phyloP scores from a whole-genome alignment of 2,888 invertebrate genomes.

The Watsonalla binaria region DNA sequence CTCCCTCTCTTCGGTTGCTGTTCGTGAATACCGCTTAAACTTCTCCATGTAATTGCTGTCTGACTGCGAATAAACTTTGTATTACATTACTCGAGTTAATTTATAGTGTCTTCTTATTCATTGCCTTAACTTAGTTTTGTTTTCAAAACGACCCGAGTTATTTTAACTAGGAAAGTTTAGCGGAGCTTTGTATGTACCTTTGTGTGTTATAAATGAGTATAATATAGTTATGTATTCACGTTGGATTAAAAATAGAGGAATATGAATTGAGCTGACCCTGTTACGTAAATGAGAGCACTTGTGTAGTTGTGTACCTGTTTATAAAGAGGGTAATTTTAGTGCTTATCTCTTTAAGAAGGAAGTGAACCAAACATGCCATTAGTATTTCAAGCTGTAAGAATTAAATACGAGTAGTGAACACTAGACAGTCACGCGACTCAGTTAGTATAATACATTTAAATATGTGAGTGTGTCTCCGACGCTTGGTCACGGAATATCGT shows the following conservation, averaged over 20 bases:
- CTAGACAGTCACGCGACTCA: slow-evolving; percentile 5
- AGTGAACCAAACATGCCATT: no score
- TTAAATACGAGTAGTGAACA: slow-evolving; percentile 20
- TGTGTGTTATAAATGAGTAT: slow-evolving; percentile 5
- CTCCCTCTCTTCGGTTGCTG: slow-evolving; percentile 49
- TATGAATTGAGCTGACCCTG: no score
- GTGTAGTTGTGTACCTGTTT: no score
- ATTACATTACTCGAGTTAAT: slow-evolving; percentile 73
- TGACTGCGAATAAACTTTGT: slow-evolving; percentile 74
- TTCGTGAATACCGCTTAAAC: slow-evolving; percentile 73
- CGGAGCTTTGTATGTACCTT: slow-evolving; percentile 21
- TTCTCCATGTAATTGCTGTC: slow-evolving; percentile 74
- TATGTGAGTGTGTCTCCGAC: slow-evolving; percentile 18
- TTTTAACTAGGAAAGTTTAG: slow-evolving; percentile 36
- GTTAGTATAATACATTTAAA: slow-evolving; percentile 1
- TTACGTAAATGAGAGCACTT: no score
- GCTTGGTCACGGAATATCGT: slow-evolving; percentile 36
- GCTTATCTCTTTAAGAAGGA: no score
- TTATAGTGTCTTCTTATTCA: slow-evolving; percentile 73
- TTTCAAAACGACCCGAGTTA: slow-evolving; percentile 50
- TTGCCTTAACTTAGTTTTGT: slow-evolving; percentile 59
- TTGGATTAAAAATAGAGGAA: no score
- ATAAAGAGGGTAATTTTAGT: no score
- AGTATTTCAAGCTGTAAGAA: no score
- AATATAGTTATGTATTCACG: no score